These are phyloP conservation scores for Grus americana DNA, from an alignment of 2,113 vertebrate species.

Conservation along the genomic window DNA sequence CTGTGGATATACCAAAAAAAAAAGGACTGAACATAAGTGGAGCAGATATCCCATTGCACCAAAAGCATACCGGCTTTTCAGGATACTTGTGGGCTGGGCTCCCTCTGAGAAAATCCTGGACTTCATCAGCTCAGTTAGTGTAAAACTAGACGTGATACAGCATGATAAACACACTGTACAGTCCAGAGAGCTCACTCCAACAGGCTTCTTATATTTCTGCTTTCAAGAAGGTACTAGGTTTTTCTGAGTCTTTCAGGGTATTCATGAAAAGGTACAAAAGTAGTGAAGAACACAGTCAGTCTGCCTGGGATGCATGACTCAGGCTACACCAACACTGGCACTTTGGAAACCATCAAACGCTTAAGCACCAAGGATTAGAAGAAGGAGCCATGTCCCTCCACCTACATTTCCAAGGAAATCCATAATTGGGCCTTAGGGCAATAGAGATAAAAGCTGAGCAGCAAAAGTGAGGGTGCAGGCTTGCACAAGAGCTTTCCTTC, in stretches of 20 bases:
- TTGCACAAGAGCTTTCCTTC: background rate
- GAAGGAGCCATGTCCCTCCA: background rate
- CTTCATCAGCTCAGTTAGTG: background rate
- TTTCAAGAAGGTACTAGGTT: background rate
- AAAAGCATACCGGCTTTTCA: background rate
- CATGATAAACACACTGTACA: background rate
- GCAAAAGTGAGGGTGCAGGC: background rate
- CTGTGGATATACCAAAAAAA: background rate
- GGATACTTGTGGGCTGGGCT: background rate
- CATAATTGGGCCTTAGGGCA: background rate
- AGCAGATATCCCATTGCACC: background rate
- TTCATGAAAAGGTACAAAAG: background rate
- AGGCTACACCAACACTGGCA: background rate
- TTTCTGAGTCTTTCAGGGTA: background rate
- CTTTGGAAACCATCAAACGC: background rate
- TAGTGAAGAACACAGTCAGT: background rate
- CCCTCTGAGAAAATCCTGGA: background rate
- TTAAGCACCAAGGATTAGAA: background rate
- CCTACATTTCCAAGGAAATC: background rate
- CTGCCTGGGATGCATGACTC: background rate
- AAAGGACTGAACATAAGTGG: background rate
- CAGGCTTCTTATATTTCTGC: background rate
- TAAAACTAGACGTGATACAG: background rate
- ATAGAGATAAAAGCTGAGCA: background rate
- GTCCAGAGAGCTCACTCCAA: background rate